These are phyloP conservation scores for Drosophila borborema DNA, from an alignment of 2,888 invertebrate genomes.

Conservation along the genomic window DNA sequence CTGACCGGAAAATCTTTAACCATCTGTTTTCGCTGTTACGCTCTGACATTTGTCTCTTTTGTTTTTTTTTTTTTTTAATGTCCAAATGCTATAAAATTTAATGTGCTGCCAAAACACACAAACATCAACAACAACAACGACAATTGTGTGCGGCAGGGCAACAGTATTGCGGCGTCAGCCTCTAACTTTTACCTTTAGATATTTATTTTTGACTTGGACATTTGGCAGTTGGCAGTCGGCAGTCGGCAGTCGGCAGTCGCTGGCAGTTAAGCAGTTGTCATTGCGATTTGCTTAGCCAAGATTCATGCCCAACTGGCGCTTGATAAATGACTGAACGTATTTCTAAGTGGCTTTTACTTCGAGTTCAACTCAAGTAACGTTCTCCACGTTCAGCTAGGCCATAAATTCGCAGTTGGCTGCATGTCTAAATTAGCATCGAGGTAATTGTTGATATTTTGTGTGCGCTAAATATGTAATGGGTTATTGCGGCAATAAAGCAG, in stretches of 20 bases:
- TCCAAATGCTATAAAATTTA: conserved; percentile 75
- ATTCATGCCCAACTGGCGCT: conserved; percentile 67
- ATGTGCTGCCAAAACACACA: conserved; percentile 45
- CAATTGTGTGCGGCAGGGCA: conserved; percentile 62
- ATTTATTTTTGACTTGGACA: conserved; percentile 11
- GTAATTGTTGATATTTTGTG: conserved; percentile 44
- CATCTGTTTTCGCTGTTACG: conserved; percentile 26
- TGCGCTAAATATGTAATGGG: conserved; percentile 21
- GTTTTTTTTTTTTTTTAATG: conserved; percentile 70
- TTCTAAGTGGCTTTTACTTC: conserved; percentile 56
- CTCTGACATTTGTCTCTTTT: conserved; percentile 69
- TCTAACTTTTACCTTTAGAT: conserved; percentile 44
- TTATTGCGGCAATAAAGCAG: conserved; percentile 22
- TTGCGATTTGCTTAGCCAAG: conserved; percentile 69
- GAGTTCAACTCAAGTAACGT: conserved; percentile 26
- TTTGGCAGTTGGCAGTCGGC: conserved; percentile 24
- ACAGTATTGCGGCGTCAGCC: conserved; percentile 33
- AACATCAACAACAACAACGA: conserved; percentile 19
- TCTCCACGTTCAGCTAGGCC: conserved; percentile 33
- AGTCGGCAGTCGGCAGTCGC: conserved; percentile 34
- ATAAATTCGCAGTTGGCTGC: conserved; percentile 70
- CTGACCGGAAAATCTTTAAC: conserved; percentile 43
- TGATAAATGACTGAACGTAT: conserved; percentile 74
- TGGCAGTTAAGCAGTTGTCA: conserved; percentile 64
- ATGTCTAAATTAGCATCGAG: conserved; percentile 43